A percentile compares a stretch with the other conserved stretches of the same genome.
Conservation (phyloP, 2,797 vertebrate species). For the Molossus alvarezi region DNA sequence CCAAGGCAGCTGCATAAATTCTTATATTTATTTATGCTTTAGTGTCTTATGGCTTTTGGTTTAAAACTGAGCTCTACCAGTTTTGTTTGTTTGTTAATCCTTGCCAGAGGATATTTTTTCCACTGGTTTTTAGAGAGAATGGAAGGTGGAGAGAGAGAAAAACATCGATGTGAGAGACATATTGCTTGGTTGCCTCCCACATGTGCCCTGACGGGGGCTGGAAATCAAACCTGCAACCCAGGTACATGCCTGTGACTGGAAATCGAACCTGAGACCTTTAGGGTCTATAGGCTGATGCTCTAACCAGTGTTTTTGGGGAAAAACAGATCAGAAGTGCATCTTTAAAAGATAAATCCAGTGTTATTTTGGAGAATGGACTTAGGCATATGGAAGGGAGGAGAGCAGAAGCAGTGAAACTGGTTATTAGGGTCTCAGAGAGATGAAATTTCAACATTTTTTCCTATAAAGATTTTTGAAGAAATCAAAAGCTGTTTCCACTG, state of each 20-base stretch:
- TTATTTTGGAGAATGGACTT: background rate
- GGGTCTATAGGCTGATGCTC: no score
- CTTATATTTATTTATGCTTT: background rate
- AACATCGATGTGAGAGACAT: no score
- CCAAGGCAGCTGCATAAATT: background rate
- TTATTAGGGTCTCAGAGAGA: background rate
- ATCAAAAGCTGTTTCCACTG: conserved; percentile 13
- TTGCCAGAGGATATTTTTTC: no score
- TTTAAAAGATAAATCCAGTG: background rate
- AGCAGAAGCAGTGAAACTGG: background rate
- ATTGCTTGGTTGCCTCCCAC: no score
- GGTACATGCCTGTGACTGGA: no score
- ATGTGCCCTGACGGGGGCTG: no score
- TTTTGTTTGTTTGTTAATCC: no score
- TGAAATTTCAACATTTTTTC: conserved; percentile 38
- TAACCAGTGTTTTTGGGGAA: background rate
- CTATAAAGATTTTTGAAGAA: conserved; percentile 32
- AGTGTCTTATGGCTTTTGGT: conserved; percentile 18
- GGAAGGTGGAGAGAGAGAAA: no score
- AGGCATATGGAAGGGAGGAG: background rate
- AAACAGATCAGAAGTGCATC: background rate
- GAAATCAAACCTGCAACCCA: no score
- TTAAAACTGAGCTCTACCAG: background rate
- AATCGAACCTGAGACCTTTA: no score
- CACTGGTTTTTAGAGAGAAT: no score